Evolutionary conservation across 2,797 vertebrate genomes (phyloP).

Genomic region (Masticophis lateralis): DNA sequence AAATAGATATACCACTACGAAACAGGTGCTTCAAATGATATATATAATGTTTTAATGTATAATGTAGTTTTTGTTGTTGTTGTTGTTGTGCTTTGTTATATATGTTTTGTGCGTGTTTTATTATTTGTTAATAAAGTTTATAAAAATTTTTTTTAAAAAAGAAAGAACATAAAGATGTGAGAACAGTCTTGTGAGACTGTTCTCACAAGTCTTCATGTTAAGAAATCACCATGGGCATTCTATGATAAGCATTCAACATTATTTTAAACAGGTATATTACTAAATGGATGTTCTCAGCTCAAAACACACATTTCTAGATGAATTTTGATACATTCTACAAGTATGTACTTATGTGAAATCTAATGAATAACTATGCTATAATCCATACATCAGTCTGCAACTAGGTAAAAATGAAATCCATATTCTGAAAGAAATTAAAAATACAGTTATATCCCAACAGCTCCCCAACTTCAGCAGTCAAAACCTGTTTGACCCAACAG

Average conservation of each 20-base stretch:
- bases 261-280: not conserved
- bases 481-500: not conserved
- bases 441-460: not conserved
- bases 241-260: not conserved
- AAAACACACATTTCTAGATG: not conserved
- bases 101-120: too few species aligned
- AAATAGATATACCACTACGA: too few species aligned
- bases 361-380: not conserved
- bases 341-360: not conserved
- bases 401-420: not conserved
- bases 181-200: too few species aligned
- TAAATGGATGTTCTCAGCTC: not conserved
- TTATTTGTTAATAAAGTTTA: too few species aligned
- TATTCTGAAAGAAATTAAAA: not conserved
- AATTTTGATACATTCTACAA: not conserved
- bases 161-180: not conserved
- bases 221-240: not conserved
- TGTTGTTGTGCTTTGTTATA: too few species aligned
- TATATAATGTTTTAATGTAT: too few species aligned
- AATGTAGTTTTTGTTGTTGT: too few species aligned
- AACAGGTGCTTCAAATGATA: too few species aligned
- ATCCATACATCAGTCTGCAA: not conserved
- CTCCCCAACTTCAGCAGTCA: not conserved
- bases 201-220: not conserved
- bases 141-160: too few species aligned